phyloP scores from a whole-genome alignment of 2,797 vertebrate species.

The Alosa sapidissima region DNA sequence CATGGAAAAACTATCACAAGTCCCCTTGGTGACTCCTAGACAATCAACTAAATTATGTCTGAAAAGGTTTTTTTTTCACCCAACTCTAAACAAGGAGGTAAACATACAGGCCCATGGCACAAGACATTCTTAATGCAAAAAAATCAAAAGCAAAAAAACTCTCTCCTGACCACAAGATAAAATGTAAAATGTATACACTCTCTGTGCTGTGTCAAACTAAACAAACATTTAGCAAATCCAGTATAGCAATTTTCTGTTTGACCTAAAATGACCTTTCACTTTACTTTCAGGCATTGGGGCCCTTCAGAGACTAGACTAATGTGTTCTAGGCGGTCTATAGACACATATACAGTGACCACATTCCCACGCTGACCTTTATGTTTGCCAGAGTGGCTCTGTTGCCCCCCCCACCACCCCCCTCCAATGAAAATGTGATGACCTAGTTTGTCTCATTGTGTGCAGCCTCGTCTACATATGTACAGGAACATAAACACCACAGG shows the following conservation, averaged over 20 bases:
- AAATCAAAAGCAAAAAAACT: no score
- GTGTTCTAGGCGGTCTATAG: neutral
- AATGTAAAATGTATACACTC: neutral
- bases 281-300: neutral
- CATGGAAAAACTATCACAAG: no score
- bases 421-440: constrained; percentile 78
- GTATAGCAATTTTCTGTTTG: neutral
- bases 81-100: no score
- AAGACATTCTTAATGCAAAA: no score
- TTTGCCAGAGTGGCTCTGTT: constrained; percentile 63
- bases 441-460: constrained; percentile 71
- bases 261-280: neutral
- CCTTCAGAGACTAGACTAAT: neutral
- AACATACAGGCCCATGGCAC: no score
- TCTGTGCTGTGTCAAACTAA: no score
- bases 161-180: no score
- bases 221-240: no score
- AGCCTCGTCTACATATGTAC: constrained; percentile 51
- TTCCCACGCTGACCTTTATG: constrained; percentile 59
- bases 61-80: no score
- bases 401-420: constrained; percentile 64
- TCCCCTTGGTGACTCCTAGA: no score
- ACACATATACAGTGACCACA: neutral
- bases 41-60: no score
- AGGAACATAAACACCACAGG: constrained; percentile 12